Evolutionary conservation across 1,140 invertebrate genomes (phyloP), one percentile per base, ranked within the genome.

Genomic region (Tetraneura akinire): DNA sequence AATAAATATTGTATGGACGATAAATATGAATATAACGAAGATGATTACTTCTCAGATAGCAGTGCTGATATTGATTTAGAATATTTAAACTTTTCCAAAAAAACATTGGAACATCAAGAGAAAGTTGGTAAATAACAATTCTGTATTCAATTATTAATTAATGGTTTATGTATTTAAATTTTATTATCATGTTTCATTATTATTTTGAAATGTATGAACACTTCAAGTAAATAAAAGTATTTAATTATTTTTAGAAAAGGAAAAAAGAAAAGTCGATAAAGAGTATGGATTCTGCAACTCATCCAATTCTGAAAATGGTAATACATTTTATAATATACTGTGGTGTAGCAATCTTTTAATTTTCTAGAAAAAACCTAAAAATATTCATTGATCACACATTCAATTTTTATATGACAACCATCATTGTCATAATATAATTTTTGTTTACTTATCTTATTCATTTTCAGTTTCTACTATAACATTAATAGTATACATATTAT

Each of bases 21-120:
- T 29, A 11, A 45, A 26, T 23, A 26, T 10, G 42, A 47, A 0
- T 16, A 42, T 23, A 13, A 71, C 26, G 23, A 1, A 16, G 18
- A 55, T 37, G 32, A 0, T 9, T 55, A 18, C 3, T 57, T 6
- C 47, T 62, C 74, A 2, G 55, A 78, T 45, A 16, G 42, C 4
- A 78, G 74, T 8, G 37, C 26, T 60, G 74, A 78, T 60, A 78
- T 78, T 26, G 74, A 78, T 62, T 60, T 57, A 47, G 55, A 78
- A n/a, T 78, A 78, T 62, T 62, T 78, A 47, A 45, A 78, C 0
- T 78, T 78, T 62, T 78, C 55, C 6, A 62, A 45, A 78, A 60
- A 18, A 45, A 78, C 74, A 10, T 78, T 78, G 14, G 9, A 78
- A 47, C 74, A 78, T 47, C 74, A 78, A 60, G 21, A 60, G 60